These are phyloP conservation scores for Carabus problematicus DNA, from an alignment of 2,888 invertebrate species.

Conservation along the genomic window DNA sequence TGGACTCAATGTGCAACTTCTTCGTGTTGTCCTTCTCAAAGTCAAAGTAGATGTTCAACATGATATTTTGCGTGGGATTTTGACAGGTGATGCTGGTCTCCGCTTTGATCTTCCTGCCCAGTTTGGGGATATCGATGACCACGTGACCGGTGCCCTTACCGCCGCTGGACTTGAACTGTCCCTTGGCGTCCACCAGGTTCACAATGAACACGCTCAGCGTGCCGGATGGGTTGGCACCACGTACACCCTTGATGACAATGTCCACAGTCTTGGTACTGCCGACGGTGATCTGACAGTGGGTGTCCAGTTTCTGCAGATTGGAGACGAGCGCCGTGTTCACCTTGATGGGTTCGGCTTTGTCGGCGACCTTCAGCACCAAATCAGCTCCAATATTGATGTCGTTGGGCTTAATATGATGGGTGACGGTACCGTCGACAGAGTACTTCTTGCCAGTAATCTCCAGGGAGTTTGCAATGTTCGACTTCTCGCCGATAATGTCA, in stretches of 20 bases:
- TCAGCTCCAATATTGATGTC: conserved; percentile 66
- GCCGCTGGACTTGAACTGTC: conserved; percentile 68
- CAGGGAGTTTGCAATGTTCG: conserved; percentile 68
- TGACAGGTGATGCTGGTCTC: conserved; percentile 69
- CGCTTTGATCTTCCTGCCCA: conserved; percentile 67
- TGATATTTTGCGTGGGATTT: conserved; percentile 67
- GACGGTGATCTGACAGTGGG: conserved; percentile 62
- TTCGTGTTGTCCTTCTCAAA: conserved; percentile 74
- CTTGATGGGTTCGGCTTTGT: conserved; percentile 66
- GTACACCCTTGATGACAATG: conserved; percentile 62
- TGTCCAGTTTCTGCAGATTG: conserved; percentile 61
- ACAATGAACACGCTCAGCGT: conserved; percentile 63
- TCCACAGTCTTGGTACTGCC: conserved; percentile 64
- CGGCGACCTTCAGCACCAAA: conserved; percentile 64
- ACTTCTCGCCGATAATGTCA: conserved; percentile 65
- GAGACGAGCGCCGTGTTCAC: conserved; percentile 61
- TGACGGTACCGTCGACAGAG: conserved; percentile 66
- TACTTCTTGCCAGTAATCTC: conserved; percentile 69
- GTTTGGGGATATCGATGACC: conserved; percentile 66
- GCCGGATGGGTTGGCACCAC: conserved; percentile 59
- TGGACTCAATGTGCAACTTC: conserved; percentile 71
- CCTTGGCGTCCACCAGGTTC: conserved; percentile 67
- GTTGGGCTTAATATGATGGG: conserved; percentile 64
- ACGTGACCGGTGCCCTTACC: conserved; percentile 71
- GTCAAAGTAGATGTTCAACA: conserved; percentile 71